Conservation (phyloP, 2,797 vertebrate genomes). For the Steatocranus sp. region DNA sequence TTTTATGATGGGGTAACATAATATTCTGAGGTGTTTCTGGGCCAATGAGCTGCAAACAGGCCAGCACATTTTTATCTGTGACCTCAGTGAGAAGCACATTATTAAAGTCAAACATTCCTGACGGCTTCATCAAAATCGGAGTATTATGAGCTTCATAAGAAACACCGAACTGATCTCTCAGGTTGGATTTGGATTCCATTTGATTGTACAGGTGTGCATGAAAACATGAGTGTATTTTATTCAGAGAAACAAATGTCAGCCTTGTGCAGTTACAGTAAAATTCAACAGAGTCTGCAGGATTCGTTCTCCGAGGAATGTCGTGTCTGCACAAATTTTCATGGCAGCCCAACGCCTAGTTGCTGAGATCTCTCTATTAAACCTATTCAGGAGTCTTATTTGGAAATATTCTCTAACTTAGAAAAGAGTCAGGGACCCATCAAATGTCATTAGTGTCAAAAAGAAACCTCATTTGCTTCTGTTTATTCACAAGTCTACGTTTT, state of each 20-base stretch:
- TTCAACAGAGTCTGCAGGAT: rapidly evolving
- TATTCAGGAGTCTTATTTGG: neutral
- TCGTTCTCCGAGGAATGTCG: neutral
- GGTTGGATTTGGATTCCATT: neutral
- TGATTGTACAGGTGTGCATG: neutral
- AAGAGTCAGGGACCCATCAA: neutral
- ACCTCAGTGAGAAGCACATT: neutral
- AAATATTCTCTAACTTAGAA: neutral
- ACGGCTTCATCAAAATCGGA: rapidly evolving
- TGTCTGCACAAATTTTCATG: neutral
- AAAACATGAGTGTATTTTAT: neutral
- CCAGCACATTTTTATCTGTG: neutral
- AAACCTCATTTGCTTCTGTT: neutral
- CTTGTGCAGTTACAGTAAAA: neutral
- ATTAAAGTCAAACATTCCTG: neutral
- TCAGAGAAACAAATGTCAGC: neutral
- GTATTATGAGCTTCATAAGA: neutral
- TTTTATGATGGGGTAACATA: neutral
- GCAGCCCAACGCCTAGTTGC: neutral
- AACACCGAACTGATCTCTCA: neutral
- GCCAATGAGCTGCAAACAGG: neutral
- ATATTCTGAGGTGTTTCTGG: neutral
- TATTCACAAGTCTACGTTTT: neutral
- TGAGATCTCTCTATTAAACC: neutral
- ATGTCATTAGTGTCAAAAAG: neutral